Evolutionary conservation across 2,888 invertebrate genomes (phyloP), one percentile per base, ranked within the genome.

Genomic region (Drosophila fungiperda): DNA sequence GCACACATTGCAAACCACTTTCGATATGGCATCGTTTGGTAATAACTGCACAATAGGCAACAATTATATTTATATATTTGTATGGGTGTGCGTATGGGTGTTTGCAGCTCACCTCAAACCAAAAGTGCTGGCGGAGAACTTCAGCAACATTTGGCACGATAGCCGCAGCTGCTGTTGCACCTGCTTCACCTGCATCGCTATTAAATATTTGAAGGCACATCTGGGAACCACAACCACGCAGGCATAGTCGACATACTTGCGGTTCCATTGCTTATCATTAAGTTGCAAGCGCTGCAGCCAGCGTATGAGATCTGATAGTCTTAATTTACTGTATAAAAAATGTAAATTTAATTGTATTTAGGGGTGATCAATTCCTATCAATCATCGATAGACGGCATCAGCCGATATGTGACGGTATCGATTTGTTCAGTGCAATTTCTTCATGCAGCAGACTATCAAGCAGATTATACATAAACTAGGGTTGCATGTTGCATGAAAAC

Each of bases 111-210:
- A 93, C 93, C 90, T 91, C 90, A 59, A 93, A 91, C 90, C 91
- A 90, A 72, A 93, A 92, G 73, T 93, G 92, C 64, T 92, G 89
- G 63, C 90, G 87, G 35, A 93, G 73, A 48, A 92, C 80, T 53
- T 82, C 78, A 0, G 92, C 89, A 9, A 91, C 91, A 67, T 89
- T 90, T 8, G 87, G 73, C 17, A 75, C 45, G 60, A 86, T 83
- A 12, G 59, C 75, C 20, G 83, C 84, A 15, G 82, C 76, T 36
- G 76, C 76, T 23, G 85, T 83, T 40, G 84, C 77, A 36, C 79
- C 78, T 32, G 86, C 83, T 40, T 85, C 77, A 35, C 78, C 72
- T 45, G 85, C 73, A 35, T 80, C 78, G 59, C 45, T 59, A 40
- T 78, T 85, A 74, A 93, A 93, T 78, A 93, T 92, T 54, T 88